Evolutionary conservation across 1,140 invertebrate genomes (phyloP).

Genomic region (Catajapyx aquilonaris): DNA sequence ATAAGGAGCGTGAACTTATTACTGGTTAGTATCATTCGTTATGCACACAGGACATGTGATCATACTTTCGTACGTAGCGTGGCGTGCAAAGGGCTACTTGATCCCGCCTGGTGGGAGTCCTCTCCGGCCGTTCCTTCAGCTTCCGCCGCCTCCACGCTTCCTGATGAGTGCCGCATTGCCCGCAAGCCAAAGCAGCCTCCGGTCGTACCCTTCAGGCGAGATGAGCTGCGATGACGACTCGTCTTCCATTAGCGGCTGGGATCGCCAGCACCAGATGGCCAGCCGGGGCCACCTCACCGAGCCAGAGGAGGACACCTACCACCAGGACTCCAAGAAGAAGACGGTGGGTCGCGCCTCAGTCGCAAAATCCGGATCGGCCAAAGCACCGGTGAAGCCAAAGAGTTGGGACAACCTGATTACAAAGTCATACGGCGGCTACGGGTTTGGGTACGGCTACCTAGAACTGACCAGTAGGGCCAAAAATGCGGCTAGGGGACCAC

Average conservation of each 20-base stretch:
- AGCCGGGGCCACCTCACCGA: constrained; percentile 25
- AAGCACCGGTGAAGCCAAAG: constrained; percentile 46
- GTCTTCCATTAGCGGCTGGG: too few relatives aligned
- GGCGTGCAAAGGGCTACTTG: neutral
- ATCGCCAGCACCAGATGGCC: constrained; percentile 20
- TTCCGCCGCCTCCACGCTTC: constrained; percentile 9
- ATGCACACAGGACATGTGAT: too few relatives aligned
- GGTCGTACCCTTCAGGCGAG: constrained; percentile 56
- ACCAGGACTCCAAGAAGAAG: constrained; percentile 16
- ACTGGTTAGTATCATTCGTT: constrained; percentile 9
- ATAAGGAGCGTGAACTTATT: constrained; percentile 54
- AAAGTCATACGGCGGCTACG: constrained; percentile 58
- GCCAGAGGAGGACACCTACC: constrained; percentile 16
- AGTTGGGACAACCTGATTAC: constrained; percentile 71
- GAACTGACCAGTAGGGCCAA: constrained; percentile 28
- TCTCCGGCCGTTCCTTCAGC: neutral
- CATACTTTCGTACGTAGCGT: neutral
- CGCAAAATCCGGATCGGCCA: constrained; percentile 12
- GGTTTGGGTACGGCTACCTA: constrained; percentile 60
- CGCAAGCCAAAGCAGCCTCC: constrained; percentile 50
- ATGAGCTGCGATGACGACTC: constrained; percentile 28
- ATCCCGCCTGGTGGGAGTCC: neutral
- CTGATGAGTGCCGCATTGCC: constrained; percentile 9
- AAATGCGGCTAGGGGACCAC: constrained; percentile 16
- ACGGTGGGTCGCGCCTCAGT: neutral